phyloP scores from a whole-genome alignment of 1,140 invertebrate genomes.

The Drosophila pseudoananassae region DNA sequence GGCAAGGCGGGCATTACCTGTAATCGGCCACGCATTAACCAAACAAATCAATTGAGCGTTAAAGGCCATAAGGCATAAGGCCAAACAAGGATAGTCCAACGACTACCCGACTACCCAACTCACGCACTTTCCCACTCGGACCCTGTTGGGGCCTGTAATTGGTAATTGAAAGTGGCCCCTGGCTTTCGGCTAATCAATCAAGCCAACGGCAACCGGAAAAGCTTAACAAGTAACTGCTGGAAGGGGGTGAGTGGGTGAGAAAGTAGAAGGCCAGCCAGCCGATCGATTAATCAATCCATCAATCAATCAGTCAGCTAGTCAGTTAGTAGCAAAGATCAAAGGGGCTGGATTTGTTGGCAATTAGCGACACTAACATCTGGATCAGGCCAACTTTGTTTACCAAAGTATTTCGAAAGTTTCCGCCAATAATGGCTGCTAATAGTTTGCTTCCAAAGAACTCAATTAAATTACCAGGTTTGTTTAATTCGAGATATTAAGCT shows the following conservation, averaged over 20 bases:
- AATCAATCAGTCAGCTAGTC: conserved; percentile 36
- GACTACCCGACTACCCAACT: neutral
- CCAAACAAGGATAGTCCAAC: neutral
- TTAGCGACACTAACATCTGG: conserved; percentile 51
- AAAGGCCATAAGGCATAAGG: conserved; percentile 52
- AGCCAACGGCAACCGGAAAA: conserved; percentile 15
- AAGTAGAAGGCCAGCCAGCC: conserved; percentile 15
- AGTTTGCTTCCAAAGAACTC: neutral
- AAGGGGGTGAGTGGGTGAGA: too few relatives aligned
- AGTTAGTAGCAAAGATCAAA: conserved; percentile 1
- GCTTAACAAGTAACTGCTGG: neutral
- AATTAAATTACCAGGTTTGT: conserved; percentile 1
- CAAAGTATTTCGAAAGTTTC: neutral
- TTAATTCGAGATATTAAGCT: neutral
- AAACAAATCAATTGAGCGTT: conserved; percentile 76
- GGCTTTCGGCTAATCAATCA: conserved; percentile 61
- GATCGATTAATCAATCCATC: conserved; percentile 57
- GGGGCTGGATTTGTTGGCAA: conserved; percentile 21
- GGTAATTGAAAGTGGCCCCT: conserved; percentile 68
- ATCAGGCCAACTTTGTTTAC: conserved; percentile 8
- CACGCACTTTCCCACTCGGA: neutral
- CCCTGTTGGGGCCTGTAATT: conserved; percentile 13
- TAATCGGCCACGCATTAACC: conserved; percentile 60
- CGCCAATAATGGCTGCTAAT: neutral
- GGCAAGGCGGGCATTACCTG: conserved; percentile 56